phyloP scores from a whole-genome alignment of 2,888 invertebrate species.

The Lasioglossum malachurum region DNA sequence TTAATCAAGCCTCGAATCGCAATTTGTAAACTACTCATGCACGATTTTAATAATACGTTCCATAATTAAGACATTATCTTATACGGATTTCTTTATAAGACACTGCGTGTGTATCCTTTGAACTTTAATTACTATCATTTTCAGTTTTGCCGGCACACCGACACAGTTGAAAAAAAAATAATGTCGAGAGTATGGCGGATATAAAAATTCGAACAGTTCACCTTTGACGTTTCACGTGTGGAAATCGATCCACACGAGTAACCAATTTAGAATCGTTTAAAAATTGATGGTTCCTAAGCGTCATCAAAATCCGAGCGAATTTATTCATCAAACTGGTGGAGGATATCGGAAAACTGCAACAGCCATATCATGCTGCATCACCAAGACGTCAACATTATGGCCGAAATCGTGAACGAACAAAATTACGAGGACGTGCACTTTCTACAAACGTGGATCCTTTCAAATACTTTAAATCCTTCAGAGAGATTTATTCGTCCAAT shows the following conservation, averaged over 20 bases:
- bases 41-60: background rate
- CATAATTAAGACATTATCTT: background rate
- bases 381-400: constrained; percentile 63
- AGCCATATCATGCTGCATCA: constrained; percentile 63
- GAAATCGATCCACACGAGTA: background rate
- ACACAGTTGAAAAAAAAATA: background rate
- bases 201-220: background rate
- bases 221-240: background rate
- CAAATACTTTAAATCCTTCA: background rate
- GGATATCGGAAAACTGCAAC: constrained; percentile 50
- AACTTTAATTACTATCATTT: background rate
- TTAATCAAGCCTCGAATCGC: background rate
- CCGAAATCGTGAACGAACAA: constrained; percentile 37
- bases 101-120: background rate
- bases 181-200: background rate
- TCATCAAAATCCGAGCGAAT: constrained; percentile 3
- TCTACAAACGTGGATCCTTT: constrained; percentile 25
- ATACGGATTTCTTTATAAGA: background rate
- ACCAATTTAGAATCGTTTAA: background rate
- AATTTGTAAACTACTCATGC: background rate
- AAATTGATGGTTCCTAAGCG: background rate
- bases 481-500: background rate
- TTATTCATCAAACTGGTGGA: background rate
- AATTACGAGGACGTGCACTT: constrained; percentile 33
- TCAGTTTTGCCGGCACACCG: background rate